phyloP scores from a whole-genome alignment of 2,888 invertebrate genomes.

The Malacosoma neustria region DNA sequence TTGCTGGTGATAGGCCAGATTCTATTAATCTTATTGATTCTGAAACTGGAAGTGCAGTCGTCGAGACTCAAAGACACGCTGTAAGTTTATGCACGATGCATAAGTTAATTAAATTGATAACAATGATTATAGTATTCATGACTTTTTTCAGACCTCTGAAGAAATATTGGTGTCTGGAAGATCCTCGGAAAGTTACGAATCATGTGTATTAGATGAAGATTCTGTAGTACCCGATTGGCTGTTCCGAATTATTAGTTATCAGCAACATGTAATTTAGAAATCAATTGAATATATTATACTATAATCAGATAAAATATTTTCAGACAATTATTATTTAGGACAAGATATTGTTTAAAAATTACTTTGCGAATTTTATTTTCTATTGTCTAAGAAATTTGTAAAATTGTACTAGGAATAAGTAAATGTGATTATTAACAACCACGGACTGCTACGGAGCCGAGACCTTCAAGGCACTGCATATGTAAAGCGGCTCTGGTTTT shows the following conservation, averaged over 20 bases:
- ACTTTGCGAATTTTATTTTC: no score
- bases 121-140: background rate
- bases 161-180: conserved; percentile 51
- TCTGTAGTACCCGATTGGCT: conserved; percentile 54
- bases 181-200: conserved; percentile 48
- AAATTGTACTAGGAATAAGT: no score
- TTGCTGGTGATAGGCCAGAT: conserved; percentile 42
- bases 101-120: background rate
- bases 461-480: no score
- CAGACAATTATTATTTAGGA: no score
- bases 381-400: no score
- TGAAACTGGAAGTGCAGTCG: conserved; percentile 43
- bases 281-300: no score
- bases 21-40: conserved; percentile 45
- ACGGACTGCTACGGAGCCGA: no score
- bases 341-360: no score
- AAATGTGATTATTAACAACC: no score
- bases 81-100: conserved; percentile 23
- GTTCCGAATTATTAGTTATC: conserved; percentile 49
- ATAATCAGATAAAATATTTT: no score
- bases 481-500: no score
- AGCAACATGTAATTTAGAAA: conserved; percentile 42
- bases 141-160: conserved; percentile 44
- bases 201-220: conserved; percentile 49
- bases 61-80: conserved; percentile 34